Evolutionary conservation across 2,888 invertebrate species (phyloP), one percentile per base, ranked within the genome.

Genomic region (Rhamnusium bicolor): DNA sequence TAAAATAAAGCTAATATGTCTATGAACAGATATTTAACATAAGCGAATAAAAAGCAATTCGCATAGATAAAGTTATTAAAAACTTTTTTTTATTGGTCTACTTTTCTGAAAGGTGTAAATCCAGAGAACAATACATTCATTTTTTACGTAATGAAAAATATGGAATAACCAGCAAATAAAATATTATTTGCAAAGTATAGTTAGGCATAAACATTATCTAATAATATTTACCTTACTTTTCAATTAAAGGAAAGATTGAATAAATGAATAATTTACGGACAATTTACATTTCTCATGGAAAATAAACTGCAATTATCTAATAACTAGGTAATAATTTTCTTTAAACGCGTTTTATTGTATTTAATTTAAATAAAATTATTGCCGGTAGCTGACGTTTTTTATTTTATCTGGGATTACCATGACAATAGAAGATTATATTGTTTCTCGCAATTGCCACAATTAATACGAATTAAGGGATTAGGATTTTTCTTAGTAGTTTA

Each of bases 321-420:
- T 65, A n/a, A 65, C 27, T 53, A 24, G 14, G 51, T 27, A 51
- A 65, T 29, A 49, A 32, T 14, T 27, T 29, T 65, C 27, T 51
- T 51, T 29, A 65, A 32, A 19, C 19, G 32, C 16, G 21, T 61
- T 75, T 73, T 71, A 71, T 69, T 53, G 66, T 69, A 69, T 72
- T 69, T 58, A 71, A 72, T 76, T 76, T 72, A 73, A 71, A 74
- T 71, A 54, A 72, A 62, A 71, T 76, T 69, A 70, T 53, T 65
- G 72, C 71, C 75, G 70, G 75, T 73, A 77, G 77, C 70, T 73
- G 77, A 77, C 77, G 69, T 75, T 75, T 73, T 73, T 74, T 75
- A 77, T 75, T 60, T 69, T 73, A 73, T 72, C 49, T 68, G 51
- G 73, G 77, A 75, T 77, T 72, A 75, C 66, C 16, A 32, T 77